Evolutionary conservation across 1,140 invertebrate species (phyloP), one percentile per base, ranked within the genome.

Genomic region (Drosophila seguyi): DNA sequence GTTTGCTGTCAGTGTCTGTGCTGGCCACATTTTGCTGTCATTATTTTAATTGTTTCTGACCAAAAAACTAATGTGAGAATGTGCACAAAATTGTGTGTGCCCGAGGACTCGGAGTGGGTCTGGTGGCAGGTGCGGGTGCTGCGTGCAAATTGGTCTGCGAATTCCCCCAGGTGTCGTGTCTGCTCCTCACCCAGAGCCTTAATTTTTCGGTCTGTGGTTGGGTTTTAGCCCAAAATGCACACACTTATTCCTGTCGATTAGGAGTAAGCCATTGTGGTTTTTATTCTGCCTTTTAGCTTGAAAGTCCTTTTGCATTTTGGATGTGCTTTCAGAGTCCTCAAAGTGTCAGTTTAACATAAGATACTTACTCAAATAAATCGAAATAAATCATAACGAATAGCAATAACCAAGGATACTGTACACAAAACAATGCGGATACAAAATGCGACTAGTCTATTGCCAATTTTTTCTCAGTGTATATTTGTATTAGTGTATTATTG

Each of bases 381-480:
- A 48, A 27, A n/a, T 27, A 11, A 27, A n/a, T 20, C 13, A 1
- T 77, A 76, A 59, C 2, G 42, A 63, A 62, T 13, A 13, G 29
- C 22, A 65, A 67, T 41, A 60, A 44, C 38, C 50, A 80, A 55
- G 34, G 16, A 50, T 34, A 41, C 22, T 50, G 25, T 59, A 58
- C 36, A 62, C 27, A 75, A 62, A 73, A 73, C 59, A 71, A 71
- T 75, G 53, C 45, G 45, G 29, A 67, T 71, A 69, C 48, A 50
- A 67, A 78, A 88, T 88, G 84, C 77, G 84, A 85, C 85, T 91
- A 91, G 73, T 91, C 91, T 92, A 92, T 92, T 92, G 91, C 91
- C 91, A 92, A 92, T 92, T 92, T 92, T 92, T 92, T 92, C 91
- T 92, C 91, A 84, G 78, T 88, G 83, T 91, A 81, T 78, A 76